Percentiles rank a stretch among this genome's conserved stretches.
Conservation (phyloP, 2,797 vertebrate genomes). For the Pteropus rufus region DNA sequence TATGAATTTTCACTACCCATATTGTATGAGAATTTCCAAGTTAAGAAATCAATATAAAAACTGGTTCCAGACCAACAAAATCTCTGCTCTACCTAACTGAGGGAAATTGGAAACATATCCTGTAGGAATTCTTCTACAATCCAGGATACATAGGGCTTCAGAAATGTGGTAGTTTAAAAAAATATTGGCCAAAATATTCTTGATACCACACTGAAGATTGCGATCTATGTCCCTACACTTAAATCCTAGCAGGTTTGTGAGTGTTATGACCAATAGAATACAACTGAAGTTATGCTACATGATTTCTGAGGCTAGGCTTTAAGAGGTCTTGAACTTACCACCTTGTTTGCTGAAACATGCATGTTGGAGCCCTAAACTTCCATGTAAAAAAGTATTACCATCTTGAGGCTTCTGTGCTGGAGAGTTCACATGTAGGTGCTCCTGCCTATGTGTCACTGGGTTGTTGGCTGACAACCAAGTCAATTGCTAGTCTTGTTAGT, state of each 20-base stretch:
- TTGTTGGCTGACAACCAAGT: neutral
- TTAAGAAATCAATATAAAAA: slow-evolving; percentile 19
- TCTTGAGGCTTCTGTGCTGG: neutral
- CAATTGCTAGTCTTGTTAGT: neutral
- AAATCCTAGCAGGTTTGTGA: neutral
- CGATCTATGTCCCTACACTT: neutral
- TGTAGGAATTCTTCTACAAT: neutral
- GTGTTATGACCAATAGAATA: neutral
- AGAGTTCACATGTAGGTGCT: neutral
- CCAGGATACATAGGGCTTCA: neutral
- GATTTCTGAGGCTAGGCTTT: neutral
- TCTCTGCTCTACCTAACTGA: neutral
- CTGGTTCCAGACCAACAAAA: neutral
- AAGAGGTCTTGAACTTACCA: neutral
- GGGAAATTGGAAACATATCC: neutral
- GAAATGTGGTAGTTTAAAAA: slow-evolving; percentile 1
- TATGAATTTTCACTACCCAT: slow-evolving; percentile 7
- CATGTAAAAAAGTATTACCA: neutral
- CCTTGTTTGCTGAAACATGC: neutral
- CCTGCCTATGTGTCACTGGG: neutral
- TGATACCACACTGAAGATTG: neutral
- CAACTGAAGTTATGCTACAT: neutral
- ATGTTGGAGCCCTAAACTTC: neutral
- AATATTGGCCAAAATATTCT: neutral
- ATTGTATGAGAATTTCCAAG: neutral